phyloP scores from a whole-genome alignment of 2,797 vertebrate genomes.

The Podargus strigoides region DNA sequence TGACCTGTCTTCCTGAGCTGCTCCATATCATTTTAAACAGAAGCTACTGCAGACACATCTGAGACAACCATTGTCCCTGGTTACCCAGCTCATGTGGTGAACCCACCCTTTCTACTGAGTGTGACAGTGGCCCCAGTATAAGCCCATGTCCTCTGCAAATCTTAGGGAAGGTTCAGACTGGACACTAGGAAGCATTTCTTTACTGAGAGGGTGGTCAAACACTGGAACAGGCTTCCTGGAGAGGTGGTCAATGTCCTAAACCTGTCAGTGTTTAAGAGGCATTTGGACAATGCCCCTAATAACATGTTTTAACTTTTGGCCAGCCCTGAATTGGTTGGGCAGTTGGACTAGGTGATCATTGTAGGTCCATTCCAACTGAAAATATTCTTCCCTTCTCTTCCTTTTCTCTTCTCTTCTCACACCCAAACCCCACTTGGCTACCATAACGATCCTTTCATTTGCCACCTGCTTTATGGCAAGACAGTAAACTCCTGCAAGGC shows the following conservation, averaged over 20 bases:
- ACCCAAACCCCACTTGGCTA: background rate
- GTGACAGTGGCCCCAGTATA: background rate
- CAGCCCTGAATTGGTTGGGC: background rate
- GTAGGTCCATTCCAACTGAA: background rate
- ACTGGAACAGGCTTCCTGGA: background rate
- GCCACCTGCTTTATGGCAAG: background rate
- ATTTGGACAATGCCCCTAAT: background rate
- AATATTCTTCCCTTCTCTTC: no score
- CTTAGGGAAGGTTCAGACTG: background rate
- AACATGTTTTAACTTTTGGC: background rate
- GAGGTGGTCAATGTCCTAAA: background rate
- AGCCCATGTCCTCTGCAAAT: background rate
- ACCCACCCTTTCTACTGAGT: rapidly evolving
- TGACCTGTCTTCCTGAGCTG: background rate
- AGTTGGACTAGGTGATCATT: background rate
- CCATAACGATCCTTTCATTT: background rate
- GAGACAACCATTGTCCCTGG: rapidly evolving
- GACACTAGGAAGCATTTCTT: background rate
- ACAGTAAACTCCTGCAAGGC: background rate
- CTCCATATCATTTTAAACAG: background rate
- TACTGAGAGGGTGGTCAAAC: background rate
- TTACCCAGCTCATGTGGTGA: background rate
- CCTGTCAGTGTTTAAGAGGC: background rate
- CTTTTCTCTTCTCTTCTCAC: no score
- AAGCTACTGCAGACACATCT: background rate